Evolutionary conservation across 2,797 vertebrate species (phyloP), one percentile per base, ranked within the genome.

Genomic region (Garrulus glandarius): DNA sequence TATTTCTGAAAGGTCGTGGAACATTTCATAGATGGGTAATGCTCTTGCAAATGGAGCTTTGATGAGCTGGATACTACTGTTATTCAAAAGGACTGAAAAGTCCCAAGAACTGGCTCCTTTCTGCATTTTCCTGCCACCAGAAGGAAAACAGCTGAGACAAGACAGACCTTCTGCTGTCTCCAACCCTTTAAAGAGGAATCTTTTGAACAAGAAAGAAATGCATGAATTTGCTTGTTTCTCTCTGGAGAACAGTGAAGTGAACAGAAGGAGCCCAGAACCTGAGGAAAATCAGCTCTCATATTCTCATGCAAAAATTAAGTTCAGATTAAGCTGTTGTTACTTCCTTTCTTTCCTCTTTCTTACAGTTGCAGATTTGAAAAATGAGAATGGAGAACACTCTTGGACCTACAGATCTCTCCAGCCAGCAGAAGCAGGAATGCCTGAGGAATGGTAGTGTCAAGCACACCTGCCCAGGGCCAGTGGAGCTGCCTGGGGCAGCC

Each of bases 401-500:
- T 37, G 27, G 29, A 44, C 37, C 11, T 57, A 53, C 44, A 80
- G 44, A 19, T 82, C 5, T 61, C 30, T 16, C 11, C 8, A 50
- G 16, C 26, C 21, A 61, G 63, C 46, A 76, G 49, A 6, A 34
- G 37, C 29, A 57, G 55, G 27, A 52, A 41, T 24, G 13, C 22
- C 43, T 78, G 67, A 57, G 65, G 56, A 82, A 21, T 0, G 1
- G 32, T 9, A 43, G 30, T 8, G 3, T 26, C 39, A 37, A 41
- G 9, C 29, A 43, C 16, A 47, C 22, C n/a, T 64, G 5, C 13
- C 44, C 30, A 32, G 55, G 21, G 26, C 17, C 65, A 56, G 24
- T 1, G 0, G 32, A 70, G 17, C 24, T 41, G 22, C 13, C 3
- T n/a, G 34, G 5, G 8, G 17, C 27, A 61, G 27, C 5, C 21